Evolutionary conservation across 1,140 invertebrate species (phyloP).

Genomic region (Uloborus diversus): DNA sequence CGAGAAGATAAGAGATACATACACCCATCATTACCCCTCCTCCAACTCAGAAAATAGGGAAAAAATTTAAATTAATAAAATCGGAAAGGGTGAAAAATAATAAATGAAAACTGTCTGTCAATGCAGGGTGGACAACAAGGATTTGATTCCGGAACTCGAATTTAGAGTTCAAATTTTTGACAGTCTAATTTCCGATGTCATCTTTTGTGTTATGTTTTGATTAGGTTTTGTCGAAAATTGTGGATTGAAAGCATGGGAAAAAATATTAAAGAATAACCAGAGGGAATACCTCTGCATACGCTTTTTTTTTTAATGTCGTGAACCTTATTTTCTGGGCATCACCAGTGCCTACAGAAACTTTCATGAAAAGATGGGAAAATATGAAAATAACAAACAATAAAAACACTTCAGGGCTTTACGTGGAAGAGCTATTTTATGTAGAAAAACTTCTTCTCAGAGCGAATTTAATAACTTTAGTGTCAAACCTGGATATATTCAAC

Average conservation of each 20-base stretch:
- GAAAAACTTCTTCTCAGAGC: constrained; percentile 13
- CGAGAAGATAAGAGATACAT: too few relatives aligned
- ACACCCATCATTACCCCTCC: too few relatives aligned
- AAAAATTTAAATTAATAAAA: neutral
- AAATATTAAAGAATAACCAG: constrained; percentile 8
- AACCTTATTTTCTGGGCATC: neutral
- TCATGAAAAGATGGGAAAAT: constrained; percentile 16
- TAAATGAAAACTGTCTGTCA: neutral
- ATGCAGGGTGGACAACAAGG: neutral
- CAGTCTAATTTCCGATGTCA: constrained; percentile 42
- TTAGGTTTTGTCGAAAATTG: constrained; percentile 13
- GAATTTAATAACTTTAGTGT: constrained; percentile 54
- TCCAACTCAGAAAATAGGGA: too few relatives aligned
- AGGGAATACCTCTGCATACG: neutral
- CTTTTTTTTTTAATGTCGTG: constrained; percentile 7
- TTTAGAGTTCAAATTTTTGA: constrained; percentile 24
- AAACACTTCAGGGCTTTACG: neutral
- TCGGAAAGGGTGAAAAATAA: neutral
- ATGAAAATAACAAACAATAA: constrained; percentile 13
- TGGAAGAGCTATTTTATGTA: constrained; percentile 44
- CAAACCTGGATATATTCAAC: constrained; percentile 28
- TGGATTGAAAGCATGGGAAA: neutral
- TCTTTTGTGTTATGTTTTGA: constrained; percentile 1
- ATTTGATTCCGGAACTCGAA: constrained; percentile 6
- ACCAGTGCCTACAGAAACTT: neutral